Base-by-base conservation (phyloP, 2,888 invertebrate genomes). In the Tachina grossa region DNA sequence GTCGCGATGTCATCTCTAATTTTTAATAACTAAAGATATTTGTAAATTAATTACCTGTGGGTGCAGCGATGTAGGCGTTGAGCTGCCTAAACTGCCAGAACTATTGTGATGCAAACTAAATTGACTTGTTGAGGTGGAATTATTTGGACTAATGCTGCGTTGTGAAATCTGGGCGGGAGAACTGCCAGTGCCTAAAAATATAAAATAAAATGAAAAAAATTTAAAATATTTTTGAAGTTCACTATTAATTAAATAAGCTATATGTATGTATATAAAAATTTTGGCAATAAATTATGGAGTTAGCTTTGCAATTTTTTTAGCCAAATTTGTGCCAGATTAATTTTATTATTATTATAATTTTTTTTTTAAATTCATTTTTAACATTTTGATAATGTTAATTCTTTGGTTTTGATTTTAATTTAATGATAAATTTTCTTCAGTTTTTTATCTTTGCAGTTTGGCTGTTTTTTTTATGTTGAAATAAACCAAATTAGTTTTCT, bases 161-260 rank as follows among this genome's bases (percentile, higher is more conserved):
- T 93, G 93, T 89, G 93, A 93, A 91, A 93, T 93, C 91, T 93
- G 93, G 91, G 93, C 93, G 90, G 93, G 93, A 89, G 93, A 93
- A 90, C 92, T 93, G 91, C 93, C 93, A 89, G 92, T 93, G 91
- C 93, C 93, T 93, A 88, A 10, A 90, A 90, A 57, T 39, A 80
- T 31, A 66, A 78, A 71, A 69, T 22, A 41, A 72, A 86, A 84
- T 84, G 59, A 45, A 55, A 69, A n/a, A 19, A 41, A 72, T 61
- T 78, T 49, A 77, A 9, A 31, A n/a, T 19, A 9, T 31, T 57
- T 31, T 31, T 39, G 4, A n/a, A 31, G 14, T 41, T 63, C 41
- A 57, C 6, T 31, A 1, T 6, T 22, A 22, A 53, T 9, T 31
- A 16, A 69, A 22, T 6, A 72, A 59, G 51, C 10, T 14, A 22